Percentiles rank a stretch among this genome's conserved stretches.
These are phyloP conservation scores for Andrena dorsata DNA, from an alignment of 2,888 invertebrate species.

Conservation along the genomic window DNA sequence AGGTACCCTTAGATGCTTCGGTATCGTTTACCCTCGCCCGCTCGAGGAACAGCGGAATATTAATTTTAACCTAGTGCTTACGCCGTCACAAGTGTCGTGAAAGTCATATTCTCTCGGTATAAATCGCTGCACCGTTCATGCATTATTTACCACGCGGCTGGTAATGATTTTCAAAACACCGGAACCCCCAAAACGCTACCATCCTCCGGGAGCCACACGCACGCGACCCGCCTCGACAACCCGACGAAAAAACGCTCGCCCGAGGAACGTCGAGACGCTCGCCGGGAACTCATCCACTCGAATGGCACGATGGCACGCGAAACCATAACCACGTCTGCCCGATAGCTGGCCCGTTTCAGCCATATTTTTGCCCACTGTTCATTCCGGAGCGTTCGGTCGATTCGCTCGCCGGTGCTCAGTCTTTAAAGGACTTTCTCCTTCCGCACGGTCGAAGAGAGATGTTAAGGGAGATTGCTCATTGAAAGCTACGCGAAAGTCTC, in stretches of 20 bases:
- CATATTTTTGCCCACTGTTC: slow-evolving; percentile 48
- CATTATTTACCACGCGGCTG: slow-evolving; percentile 22
- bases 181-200: not conserved
- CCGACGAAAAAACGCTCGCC: slow-evolving; percentile 17
- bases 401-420: slow-evolving; percentile 55
- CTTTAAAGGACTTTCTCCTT: slow-evolving; percentile 58
- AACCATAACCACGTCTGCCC: slow-evolving; percentile 58
- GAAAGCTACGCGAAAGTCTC: slow-evolving; percentile 59
- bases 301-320: slow-evolving; percentile 78
- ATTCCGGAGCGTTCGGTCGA: slow-evolving; percentile 23
- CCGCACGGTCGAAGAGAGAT: slow-evolving; percentile 59
- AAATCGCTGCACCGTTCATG: slow-evolving; percentile 5
- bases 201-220: not conserved
- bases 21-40: too few species aligned
- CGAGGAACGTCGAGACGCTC: slow-evolving; percentile 60
- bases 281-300: slow-evolving; percentile 72
- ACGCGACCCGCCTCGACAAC: not conserved
- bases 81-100: not conserved
- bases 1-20: too few species aligned
- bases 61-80: slow-evolving; percentile 8
- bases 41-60: slow-evolving; percentile 6
- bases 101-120: not conserved
- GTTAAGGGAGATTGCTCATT: slow-evolving; percentile 72
- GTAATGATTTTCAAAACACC: slow-evolving; percentile 4
- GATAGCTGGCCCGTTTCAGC: slow-evolving; percentile 61